These are phyloP conservation scores for Leucophenga montana DNA, from an alignment of 2,888 invertebrate genomes.

Conservation along the genomic window DNA sequence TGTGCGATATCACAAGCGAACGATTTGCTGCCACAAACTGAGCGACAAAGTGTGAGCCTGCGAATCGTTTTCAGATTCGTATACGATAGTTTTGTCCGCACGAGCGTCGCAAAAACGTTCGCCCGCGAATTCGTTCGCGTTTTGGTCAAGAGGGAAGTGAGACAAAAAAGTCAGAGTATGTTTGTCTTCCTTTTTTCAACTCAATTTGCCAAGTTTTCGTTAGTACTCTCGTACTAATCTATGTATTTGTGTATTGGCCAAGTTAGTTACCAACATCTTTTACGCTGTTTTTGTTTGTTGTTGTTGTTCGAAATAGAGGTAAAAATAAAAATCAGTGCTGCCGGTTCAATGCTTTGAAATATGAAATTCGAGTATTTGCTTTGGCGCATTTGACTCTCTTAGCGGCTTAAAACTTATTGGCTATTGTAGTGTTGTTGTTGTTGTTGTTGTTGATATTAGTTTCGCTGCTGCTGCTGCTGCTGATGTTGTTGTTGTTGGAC, in stretches of 20 bases:
- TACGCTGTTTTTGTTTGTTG: slow-evolving; percentile 1
- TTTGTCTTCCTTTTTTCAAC: no score
- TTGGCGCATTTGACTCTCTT: slow-evolving; percentile 8
- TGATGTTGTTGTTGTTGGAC: slow-evolving; percentile 15
- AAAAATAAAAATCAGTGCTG: slow-evolving; percentile 8
- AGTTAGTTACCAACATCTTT: slow-evolving; percentile 13
- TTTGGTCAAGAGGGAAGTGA: no score
- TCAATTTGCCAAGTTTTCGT: no score
- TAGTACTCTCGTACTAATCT: no score
- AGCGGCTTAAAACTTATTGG: slow-evolving; percentile 18
- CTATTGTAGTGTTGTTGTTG: slow-evolving; percentile 21
- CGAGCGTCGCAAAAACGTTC: no score
- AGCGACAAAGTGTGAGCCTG: no score
- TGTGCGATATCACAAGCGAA: no score
- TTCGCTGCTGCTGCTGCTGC: not conserved
- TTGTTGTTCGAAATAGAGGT: not conserved
- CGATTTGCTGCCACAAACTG: no score
- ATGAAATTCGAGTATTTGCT: slow-evolving; percentile 27
- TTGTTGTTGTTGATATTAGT: slow-evolving; percentile 10
- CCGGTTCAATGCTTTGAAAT: slow-evolving; percentile 26
- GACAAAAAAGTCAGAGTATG: no score
- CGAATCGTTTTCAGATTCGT: no score
- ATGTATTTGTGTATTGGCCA: slow-evolving; percentile 9
- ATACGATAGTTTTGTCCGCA: no score
- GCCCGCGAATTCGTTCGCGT: no score